Evolutionary conservation across 2,113 vertebrate species (phyloP), one percentile per base, ranked within the genome.

Genomic region (Lophotis ruficrista): DNA sequence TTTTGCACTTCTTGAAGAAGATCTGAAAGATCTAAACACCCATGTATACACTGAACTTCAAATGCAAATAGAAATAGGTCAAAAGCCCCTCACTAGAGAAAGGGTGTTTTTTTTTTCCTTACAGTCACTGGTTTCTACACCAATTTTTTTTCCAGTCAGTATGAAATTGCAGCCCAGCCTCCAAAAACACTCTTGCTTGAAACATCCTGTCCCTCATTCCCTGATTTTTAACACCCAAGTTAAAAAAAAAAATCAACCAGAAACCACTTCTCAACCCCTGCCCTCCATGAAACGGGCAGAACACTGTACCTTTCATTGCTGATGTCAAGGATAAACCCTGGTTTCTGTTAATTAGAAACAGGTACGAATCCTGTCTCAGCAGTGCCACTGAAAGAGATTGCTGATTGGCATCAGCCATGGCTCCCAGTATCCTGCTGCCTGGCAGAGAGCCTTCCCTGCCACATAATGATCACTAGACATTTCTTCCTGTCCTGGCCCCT

Each of bases 401-500:
- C 30, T 45, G 66, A 48, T 31, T 54, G 33, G 37, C 80, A 37
- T 47, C 47, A 92, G 33, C 54, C 45, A 4, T 19, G 25, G 23
- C 28, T 73, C 15, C 20, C 45, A 10, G 45, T n/a, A 43, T 70
- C 79, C 38, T 2, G 1, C 35, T 72, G 83, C 58, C 88, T 83
- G 90, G 71, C 93, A 90, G n/a, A 86, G 24, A 28, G 10, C 54
- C 54, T 61, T 80, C 76, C 22, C 64, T 45, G 45, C 90, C 83
- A 61, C 56, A 50, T 83, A 45, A 50, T 70, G 84, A 50, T 86
- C 62, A 50, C 37, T 14, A 21, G 64, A 56, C 50, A 70, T 90
- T 92, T 89, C 86, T 86, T 89, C 83, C 79, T 90, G 68, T 73
- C 47, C 71, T 38, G 25, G 19, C n/a, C n/a, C 54, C 28, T 45